These are phyloP conservation scores for Chironomus striatipennis DNA, from an alignment of 1,140 invertebrate species.

Conservation along the genomic window DNA sequence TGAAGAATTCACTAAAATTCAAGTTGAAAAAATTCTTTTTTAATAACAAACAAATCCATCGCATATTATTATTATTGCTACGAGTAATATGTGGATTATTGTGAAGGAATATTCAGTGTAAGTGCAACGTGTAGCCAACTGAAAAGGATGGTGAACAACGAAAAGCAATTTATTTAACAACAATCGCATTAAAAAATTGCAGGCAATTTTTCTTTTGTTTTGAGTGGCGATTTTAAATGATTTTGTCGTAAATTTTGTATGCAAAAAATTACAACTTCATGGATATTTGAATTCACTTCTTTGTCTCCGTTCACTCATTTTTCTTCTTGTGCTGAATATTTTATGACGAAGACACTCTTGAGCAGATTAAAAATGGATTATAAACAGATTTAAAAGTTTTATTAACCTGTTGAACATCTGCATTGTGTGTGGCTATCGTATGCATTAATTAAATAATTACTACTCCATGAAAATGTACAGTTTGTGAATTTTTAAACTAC, in stretches of 20 bases:
- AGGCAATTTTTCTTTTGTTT: not conserved
- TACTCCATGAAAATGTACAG: too few species aligned
- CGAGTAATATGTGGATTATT: not conserved
- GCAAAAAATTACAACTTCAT: conserved; percentile 5
- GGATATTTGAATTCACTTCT: conserved; percentile 1
- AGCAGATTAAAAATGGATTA: not conserved
- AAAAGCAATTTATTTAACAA: conserved; percentile 6
- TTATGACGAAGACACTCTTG: not conserved
- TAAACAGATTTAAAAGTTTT: not conserved
- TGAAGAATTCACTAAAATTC: too few species aligned
- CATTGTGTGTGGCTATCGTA: not conserved
- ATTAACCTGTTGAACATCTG: not conserved
- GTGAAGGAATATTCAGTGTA: not conserved
- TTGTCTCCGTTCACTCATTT: not conserved
- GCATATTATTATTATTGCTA: too few species aligned
- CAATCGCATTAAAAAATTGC: not conserved
- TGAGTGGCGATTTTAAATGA: not conserved
- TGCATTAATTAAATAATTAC: too few species aligned
- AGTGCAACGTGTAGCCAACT: not conserved
- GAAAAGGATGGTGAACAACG: not conserved
- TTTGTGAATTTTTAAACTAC: too few species aligned
- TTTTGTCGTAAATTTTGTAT: not conserved
- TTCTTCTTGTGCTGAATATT: not conserved
- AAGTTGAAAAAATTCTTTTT: not conserved
- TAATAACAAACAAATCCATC: conserved; percentile 4